Conservation (phyloP, 2,113 vertebrate genomes). For the Campylorhamphus procurvoides region DNA sequence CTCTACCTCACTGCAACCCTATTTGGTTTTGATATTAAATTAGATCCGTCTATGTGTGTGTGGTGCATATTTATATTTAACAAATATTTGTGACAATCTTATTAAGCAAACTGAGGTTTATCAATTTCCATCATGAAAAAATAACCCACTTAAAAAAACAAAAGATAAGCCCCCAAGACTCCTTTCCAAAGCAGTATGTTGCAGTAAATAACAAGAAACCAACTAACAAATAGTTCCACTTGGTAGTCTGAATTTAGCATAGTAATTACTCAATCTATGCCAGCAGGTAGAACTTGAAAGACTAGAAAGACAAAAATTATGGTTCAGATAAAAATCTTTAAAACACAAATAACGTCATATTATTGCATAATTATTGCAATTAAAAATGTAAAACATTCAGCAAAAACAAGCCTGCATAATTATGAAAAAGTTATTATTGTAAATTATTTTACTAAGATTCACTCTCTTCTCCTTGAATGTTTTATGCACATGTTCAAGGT, state of each 20-base stretch:
- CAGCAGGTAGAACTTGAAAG: neutral
- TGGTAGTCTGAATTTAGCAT: neutral
- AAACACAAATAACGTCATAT: neutral
- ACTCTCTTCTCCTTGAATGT: neutral
- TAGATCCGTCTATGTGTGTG: neutral
- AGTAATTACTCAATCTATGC: neutral
- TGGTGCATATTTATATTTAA: neutral
- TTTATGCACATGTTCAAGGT: neutral
- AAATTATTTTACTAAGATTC: neutral
- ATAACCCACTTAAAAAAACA: neutral
- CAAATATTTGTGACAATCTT: neutral
- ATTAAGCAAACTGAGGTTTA: neutral
- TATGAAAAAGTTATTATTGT: slow-evolving; percentile 25
- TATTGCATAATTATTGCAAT: neutral
- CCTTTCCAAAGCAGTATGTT: neutral
- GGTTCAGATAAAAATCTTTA: neutral
- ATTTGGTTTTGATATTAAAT: neutral
- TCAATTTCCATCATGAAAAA: neutral
- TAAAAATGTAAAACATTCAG: slow-evolving; percentile 15
- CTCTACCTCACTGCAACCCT: neutral
- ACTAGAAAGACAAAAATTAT: neutral
- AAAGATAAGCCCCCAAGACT: neutral
- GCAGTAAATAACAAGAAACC: neutral
- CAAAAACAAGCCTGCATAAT: slow-evolving; percentile 2
- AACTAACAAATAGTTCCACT: neutral